Conservation (phyloP, 2,113 vertebrate genomes). For the Barnardius zonarius region DNA sequence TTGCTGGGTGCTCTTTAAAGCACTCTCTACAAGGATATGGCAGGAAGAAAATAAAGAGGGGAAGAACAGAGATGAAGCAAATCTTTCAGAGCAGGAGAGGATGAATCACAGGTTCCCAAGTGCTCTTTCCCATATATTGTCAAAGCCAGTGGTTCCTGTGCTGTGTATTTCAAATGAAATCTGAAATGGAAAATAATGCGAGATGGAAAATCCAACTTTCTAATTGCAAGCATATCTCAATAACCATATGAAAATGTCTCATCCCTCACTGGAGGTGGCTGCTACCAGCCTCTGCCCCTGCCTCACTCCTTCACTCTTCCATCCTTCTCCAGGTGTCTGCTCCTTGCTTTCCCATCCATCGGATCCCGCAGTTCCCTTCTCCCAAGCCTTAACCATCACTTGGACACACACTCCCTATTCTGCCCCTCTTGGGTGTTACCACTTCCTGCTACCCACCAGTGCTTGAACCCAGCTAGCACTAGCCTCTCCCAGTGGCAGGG, state of each 20-base stretch:
- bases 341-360: neutral
- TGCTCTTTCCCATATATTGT: neutral
- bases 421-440: neutral
- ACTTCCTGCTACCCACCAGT: neutral
- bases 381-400: neutral
- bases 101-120: neutral
- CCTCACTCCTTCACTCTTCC: neutral
- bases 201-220: neutral
- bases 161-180: neutral
- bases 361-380: neutral
- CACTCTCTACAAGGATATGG: neutral
- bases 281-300: neutral
- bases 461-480: neutral
- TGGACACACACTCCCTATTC: neutral
- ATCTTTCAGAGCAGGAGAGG: neutral
- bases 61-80: neutral
- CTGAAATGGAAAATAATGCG: neutral
- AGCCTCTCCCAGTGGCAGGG: neutral
- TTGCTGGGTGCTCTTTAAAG: neutral
- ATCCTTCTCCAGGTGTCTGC: neutral
- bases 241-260: neutral
- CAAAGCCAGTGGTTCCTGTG: neutral
- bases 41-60: neutral
- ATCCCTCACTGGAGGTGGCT: accelerated
- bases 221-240: neutral